These are phyloP conservation scores for Drosophila nikananu DNA, from an alignment of 1,140 invertebrate genomes.

Conservation along the genomic window DNA sequence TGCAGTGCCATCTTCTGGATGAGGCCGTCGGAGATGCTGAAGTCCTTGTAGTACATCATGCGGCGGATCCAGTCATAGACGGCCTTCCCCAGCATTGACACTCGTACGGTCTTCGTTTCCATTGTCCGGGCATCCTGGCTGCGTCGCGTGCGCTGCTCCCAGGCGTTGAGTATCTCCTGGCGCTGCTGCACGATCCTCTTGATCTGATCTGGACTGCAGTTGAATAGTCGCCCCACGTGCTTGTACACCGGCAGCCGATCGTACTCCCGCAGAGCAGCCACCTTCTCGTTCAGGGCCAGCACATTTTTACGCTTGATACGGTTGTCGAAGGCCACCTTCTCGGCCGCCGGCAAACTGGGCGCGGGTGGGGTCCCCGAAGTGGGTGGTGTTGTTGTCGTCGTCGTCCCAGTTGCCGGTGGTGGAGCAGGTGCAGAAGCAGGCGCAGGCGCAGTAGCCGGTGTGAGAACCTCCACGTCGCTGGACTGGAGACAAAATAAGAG, in stretches of 20 bases:
- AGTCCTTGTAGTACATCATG: slow-evolving; percentile 84
- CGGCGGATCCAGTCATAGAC: slow-evolving; percentile 82
- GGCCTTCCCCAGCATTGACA: slow-evolving; percentile 77
- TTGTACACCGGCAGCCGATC: slow-evolving; percentile 79
- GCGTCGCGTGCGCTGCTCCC: slow-evolving; percentile 76
- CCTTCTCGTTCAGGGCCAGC: slow-evolving; percentile 78
- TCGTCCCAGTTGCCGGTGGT: slow-evolving; percentile 4
- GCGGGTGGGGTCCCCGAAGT: slow-evolving; percentile 16
- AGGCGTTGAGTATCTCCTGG: slow-evolving; percentile 72
- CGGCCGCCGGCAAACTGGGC: slow-evolving; percentile 58
- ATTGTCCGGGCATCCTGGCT: slow-evolving; percentile 74
- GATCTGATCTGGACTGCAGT: slow-evolving; percentile 83
- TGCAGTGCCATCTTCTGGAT: slow-evolving; percentile 83
- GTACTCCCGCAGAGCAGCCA: slow-evolving; percentile 77
- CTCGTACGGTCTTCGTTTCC: slow-evolving; percentile 74
- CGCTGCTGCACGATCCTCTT: slow-evolving; percentile 81
- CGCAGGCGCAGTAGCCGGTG: slow-evolving; percentile 33
- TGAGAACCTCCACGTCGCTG: slow-evolving; percentile 25
- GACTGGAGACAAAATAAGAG: slow-evolving; percentile 4
- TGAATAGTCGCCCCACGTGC: slow-evolving; percentile 76
- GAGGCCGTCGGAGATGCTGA: slow-evolving; percentile 73
- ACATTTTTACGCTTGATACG: slow-evolving; percentile 84
- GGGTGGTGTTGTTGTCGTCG: slow-evolving; percentile 9
- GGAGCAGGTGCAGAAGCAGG: slow-evolving; percentile 30
- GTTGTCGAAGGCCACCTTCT: slow-evolving; percentile 79